Conservation (phyloP, 1,140 invertebrate species). For the Drosophila oshimai region DNA sequence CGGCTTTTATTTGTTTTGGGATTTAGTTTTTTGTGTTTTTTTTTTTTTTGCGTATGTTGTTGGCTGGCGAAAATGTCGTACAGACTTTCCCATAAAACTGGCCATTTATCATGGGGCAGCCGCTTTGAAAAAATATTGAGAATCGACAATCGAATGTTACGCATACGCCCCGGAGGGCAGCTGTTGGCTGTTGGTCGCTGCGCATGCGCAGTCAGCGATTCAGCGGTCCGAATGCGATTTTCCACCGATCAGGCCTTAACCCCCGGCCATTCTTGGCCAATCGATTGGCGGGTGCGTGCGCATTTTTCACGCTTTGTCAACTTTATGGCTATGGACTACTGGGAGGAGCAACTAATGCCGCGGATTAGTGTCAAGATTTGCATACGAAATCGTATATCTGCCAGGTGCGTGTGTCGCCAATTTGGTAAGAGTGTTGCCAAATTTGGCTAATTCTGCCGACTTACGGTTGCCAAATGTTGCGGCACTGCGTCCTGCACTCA, state of each 20-base stretch:
- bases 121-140: constrained; percentile 26
- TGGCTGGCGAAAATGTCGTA: constrained; percentile 73
- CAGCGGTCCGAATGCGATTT: constrained; percentile 34
- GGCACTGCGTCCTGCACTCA: constrained; percentile 16
- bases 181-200: constrained; percentile 34
- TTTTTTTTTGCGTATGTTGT: constrained; percentile 16
- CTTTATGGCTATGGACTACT: constrained; percentile 10
- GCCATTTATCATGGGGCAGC: constrained; percentile 65
- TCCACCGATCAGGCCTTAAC: constrained; percentile 64
- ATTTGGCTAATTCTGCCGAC: constrained; percentile 46
- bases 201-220: constrained; percentile 37
- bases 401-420: constrained; percentile 39
- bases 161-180: constrained; percentile 74
- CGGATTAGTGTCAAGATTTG: constrained; percentile 82
- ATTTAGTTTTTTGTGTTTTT: constrained; percentile 22
- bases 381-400: constrained; percentile 76
- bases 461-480: constrained; percentile 4
- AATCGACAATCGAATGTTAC: constrained; percentile 63
- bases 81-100: constrained; percentile 78
- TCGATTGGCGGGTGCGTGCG: constrained; percentile 6
- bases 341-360: constrained; percentile 63
- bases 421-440: constrained; percentile 51
- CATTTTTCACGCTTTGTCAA: constrained; percentile 76
- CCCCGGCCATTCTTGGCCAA: constrained; percentile 38
- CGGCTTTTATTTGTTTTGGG: constrained; percentile 44